A percentile compares a stretch with the other conserved stretches of the same genome.
phyloP scores from a whole-genome alignment of 1,140 invertebrate species.

The Portunus trituberculatus region DNA sequence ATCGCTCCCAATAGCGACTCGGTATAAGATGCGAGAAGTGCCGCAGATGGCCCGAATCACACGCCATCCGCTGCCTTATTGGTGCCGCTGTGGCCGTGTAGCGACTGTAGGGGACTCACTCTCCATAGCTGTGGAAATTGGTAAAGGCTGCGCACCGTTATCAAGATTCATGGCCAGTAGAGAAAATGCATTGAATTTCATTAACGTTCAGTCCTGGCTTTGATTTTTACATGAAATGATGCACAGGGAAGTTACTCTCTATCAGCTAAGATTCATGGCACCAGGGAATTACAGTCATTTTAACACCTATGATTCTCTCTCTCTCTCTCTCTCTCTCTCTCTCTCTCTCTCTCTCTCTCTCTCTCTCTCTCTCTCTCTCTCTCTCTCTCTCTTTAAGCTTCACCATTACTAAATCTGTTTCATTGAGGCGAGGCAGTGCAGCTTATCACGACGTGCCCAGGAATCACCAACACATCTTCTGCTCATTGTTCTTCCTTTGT shows the following conservation, averaged over 20 bases:
- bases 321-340: conserved; percentile 20
- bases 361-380: background rate
- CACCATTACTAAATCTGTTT: no score
- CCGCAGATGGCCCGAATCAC: background rate
- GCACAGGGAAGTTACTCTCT: background rate
- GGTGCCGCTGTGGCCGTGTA: background rate
- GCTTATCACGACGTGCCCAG: no score
- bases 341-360: conserved; percentile 20
- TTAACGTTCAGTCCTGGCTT: background rate
- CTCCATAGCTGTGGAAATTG: background rate
- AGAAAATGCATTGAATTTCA: background rate
- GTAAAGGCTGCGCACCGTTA: background rate
- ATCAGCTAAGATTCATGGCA: background rate
- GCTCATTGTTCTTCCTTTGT: no score
- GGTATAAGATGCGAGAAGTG: background rate
- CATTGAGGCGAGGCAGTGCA: no score
- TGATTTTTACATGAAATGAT: background rate
- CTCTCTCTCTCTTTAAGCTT: no score
- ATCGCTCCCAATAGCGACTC: background rate
- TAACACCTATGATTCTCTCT: background rate
- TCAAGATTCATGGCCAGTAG: background rate
- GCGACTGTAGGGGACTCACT: background rate
- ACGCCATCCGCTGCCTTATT: background rate
- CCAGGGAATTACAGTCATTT: background rate
- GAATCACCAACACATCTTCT: no score